Evolutionary conservation across 2,113 vertebrate species (phyloP).

Genomic region (Marmota flaviventris): DNA sequence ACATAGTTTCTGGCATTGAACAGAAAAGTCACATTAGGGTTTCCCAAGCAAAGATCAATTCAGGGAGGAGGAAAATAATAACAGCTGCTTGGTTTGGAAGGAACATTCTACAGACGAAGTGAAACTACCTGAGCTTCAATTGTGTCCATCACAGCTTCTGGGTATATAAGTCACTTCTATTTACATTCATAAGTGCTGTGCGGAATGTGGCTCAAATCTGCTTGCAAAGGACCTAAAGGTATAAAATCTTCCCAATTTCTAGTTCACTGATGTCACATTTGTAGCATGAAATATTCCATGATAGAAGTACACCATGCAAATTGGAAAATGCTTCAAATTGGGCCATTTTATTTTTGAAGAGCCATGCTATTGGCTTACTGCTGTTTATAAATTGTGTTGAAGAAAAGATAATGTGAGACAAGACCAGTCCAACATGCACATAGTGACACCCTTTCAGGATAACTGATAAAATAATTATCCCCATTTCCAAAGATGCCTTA

Average conservation of each 20-base stretch:
- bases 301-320: background rate
- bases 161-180: background rate
- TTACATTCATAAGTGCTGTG: background rate
- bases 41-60: background rate
- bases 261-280: background rate
- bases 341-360: background rate
- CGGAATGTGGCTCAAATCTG: background rate
- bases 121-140: background rate
- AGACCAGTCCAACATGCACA: background rate
- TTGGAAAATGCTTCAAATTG: constrained; percentile 8
- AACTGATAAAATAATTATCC: background rate
- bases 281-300: background rate
- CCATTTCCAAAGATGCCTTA: background rate
- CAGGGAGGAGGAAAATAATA: background rate
- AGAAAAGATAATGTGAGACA: background rate
- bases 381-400: background rate
- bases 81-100: background rate
- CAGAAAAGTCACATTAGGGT: background rate
- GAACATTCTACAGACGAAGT: background rate
- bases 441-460: background rate
- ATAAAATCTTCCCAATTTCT: background rate
- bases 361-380: background rate
- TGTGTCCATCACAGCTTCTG: background rate
- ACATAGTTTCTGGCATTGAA: background rate
- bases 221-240: background rate